Percentiles rank a stretch among this genome's conserved stretches.
Conservation (phyloP, 2,113 vertebrate species). For the Phalacrocorax carbo region DNA sequence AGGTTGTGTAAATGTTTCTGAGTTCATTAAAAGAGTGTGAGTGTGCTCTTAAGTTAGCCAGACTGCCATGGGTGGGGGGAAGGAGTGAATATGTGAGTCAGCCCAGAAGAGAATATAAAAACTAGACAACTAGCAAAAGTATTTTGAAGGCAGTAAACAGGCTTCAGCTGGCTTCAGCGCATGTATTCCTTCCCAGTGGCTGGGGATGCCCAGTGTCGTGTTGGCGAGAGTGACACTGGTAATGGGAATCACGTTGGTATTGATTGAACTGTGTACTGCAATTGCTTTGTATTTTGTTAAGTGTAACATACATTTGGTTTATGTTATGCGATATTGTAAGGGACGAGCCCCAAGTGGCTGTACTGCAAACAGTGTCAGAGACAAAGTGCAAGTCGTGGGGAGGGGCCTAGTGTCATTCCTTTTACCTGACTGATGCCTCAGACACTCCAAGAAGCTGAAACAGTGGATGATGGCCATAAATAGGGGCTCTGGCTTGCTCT, state of each 20-base stretch:
- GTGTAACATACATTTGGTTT: rapidly evolving
- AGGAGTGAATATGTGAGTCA: neutral
- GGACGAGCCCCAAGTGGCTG: too few species aligned
- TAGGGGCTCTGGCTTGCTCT: too few species aligned
- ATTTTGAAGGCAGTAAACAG: neutral
- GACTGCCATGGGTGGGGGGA: too few species aligned
- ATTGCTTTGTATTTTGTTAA: neutral
- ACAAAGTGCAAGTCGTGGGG: too few species aligned
- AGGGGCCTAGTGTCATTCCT: too few species aligned
- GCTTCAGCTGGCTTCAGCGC: neutral
- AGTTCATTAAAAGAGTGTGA: neutral
- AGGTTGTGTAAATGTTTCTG: neutral
- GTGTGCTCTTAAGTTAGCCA: neutral
- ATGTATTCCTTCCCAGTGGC: neutral
- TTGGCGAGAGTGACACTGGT: neutral
- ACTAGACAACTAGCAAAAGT: neutral
- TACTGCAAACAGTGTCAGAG: too few species aligned
- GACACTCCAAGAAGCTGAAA: too few species aligned
- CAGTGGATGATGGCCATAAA: too few species aligned
- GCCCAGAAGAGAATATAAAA: neutral
- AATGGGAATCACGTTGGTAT: neutral
- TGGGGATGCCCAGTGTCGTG: neutral
- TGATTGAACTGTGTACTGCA: neutral
- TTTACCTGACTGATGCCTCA: too few species aligned
- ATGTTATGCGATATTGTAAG: neutral